Evolutionary conservation across 2,888 invertebrate genomes (phyloP).

Genomic region (Empis stercorea): DNA sequence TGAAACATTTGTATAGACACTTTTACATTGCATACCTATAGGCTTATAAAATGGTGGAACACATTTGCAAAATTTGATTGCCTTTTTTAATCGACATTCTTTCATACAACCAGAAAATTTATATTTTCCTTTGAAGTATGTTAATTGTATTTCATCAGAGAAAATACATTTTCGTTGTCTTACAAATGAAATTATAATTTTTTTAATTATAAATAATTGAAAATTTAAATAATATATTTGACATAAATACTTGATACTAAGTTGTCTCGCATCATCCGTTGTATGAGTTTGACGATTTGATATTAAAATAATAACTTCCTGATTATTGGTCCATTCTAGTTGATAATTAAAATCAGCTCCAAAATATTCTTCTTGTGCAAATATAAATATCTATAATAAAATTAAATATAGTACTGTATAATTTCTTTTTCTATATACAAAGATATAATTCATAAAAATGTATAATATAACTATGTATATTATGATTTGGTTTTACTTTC

Average conservation of each 20-base stretch:
- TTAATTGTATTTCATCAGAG: constrained; percentile 49
- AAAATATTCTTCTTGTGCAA: constrained; percentile 57
- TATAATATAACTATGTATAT: too few relatives aligned
- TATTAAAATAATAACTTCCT: constrained; percentile 36
- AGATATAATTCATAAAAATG: too few relatives aligned
- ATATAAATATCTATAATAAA: constrained; percentile 32
- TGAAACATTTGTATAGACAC: too few relatives aligned
- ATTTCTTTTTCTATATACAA: too few relatives aligned
- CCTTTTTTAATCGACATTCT: constrained; percentile 56
- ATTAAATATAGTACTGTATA: too few relatives aligned
- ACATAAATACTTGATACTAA: constrained; percentile 37
- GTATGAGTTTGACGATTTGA: constrained; percentile 67
- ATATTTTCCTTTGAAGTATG: constrained; percentile 44
- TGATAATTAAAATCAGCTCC: constrained; percentile 55
- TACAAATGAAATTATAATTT: constrained; percentile 1
- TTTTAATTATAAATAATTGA: background rate
- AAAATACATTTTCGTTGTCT: constrained; percentile 62
- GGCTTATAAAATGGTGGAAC: constrained; percentile 58
- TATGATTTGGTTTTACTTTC: constrained; percentile 14
- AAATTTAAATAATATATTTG: too few relatives aligned
- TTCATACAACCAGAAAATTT: constrained; percentile 62
- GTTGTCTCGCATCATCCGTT: constrained; percentile 56
- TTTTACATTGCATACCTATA: constrained; percentile 32
- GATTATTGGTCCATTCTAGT: constrained; percentile 48
- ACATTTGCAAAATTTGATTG: constrained; percentile 51